Base-by-base conservation (phyloP, 1,140 invertebrate species). In the Drosophila virilis region DNA sequence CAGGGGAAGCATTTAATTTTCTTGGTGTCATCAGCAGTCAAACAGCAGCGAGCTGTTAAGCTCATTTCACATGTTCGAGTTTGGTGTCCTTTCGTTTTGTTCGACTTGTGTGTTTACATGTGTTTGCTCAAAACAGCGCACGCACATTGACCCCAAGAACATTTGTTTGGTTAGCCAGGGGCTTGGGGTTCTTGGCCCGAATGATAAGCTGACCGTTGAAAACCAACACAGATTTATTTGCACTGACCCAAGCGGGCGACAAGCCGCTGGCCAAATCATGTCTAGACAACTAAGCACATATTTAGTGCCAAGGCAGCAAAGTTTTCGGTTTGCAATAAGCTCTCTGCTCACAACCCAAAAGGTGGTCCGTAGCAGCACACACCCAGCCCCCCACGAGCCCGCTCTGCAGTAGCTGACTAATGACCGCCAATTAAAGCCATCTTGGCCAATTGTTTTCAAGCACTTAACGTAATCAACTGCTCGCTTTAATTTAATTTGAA, bases 61-160 rank as follows among this genome's bases (percentile, higher is more conserved):
- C 82, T 88, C 71, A 76, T 86, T 88, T 78, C 64, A 75, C 71
- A 76, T 82, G 78, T 78, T 73, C 77, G 78, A 82, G 78, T 86
- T 85, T 75, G 4, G 22, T 73, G 83, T 85, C 67, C 74, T 73
- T 38, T 54, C 46, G 43, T 7, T 35, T 65, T 52, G 15, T 48
- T 72, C 38, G n/a, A 40, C 78, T 70, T 78, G 75, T 70, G 71
- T 85, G 74, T 85, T 81, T 78, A 78, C 81, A 86, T 78, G 74
- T 74, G 82, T 86, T 85, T 69, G 60, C 54, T 62, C 51, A 61
- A 64, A 61, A 60, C 55, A 72, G 46, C 48, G 45, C 15, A 55
- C 35, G 9, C 64, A 62, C 71, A 80, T 28, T 80, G 80, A 83
- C 80, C 80, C 73, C 50, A 45, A 78, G 70, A 52, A 86, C 75